A percentile compares a stretch with the other conserved stretches of the same genome.
phyloP scores from a whole-genome alignment of 2,113 vertebrate genomes.

The Gallinago jamesoni region DNA sequence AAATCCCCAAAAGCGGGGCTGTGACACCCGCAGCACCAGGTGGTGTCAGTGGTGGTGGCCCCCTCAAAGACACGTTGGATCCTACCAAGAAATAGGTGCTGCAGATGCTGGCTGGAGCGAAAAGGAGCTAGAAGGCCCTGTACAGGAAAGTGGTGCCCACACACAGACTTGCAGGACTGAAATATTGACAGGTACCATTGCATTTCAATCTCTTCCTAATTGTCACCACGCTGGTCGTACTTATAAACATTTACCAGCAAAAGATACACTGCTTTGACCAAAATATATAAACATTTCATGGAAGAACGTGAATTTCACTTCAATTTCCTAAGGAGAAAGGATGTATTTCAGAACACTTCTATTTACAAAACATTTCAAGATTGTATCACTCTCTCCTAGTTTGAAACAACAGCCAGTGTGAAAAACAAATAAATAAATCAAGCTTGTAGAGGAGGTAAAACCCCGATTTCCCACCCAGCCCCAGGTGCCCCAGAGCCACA shows the following conservation, averaged over 20 bases:
- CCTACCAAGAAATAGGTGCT: rapidly evolving
- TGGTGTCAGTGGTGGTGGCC: background rate
- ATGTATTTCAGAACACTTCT: background rate
- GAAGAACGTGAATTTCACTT: background rate
- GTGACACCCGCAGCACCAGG: rapidly evolving
- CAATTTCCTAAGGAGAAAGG: background rate
- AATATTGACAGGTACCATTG: background rate
- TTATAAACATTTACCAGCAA: background rate
- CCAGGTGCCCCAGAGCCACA: background rate
- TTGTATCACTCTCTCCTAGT: background rate
- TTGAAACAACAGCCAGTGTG: rapidly evolving
- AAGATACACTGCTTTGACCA: background rate
- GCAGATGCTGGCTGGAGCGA: background rate
- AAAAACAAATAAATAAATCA: background rate
- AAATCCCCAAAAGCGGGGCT: background rate
- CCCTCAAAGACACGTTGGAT: rapidly evolving
- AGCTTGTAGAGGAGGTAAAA: background rate
- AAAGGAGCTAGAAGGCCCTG: background rate
- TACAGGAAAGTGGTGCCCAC: background rate
- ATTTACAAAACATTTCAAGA: background rate
- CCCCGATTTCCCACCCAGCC: background rate
- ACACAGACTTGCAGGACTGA: background rate
- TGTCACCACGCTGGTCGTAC: background rate
- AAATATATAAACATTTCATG: background rate
- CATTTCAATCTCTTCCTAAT: background rate